Percentiles rank a stretch among this genome's conserved stretches.
These are phyloP conservation scores for Pyrochroa serraticornis DNA, from an alignment of 2,888 invertebrate species.

Conservation along the genomic window DNA sequence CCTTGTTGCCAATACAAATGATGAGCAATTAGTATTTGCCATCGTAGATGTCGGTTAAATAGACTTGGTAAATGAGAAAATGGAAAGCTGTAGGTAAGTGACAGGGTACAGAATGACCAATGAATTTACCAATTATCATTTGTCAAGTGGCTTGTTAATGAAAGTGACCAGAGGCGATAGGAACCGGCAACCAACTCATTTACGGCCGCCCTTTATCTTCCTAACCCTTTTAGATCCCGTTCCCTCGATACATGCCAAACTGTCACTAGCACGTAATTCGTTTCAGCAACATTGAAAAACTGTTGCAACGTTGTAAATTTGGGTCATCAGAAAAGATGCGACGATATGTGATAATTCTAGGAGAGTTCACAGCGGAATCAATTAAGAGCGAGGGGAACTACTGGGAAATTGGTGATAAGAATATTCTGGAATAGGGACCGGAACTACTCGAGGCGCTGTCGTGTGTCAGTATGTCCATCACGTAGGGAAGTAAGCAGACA, in stretches of 20 bases:
- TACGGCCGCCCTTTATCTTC: slow-evolving; percentile 58
- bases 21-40: slow-evolving; percentile 50
- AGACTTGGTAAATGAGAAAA: slow-evolving; percentile 53
- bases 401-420: slow-evolving; percentile 46
- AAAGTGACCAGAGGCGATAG: slow-evolving; percentile 58
- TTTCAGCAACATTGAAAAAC: slow-evolving; percentile 1
- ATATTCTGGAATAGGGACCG: slow-evolving; percentile 45
- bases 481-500: slow-evolving; percentile 46
- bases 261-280: slow-evolving; percentile 49
- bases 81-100: slow-evolving; percentile 53
- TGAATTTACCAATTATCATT: slow-evolving; percentile 59
- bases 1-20: slow-evolving; percentile 41
- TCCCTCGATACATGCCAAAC: slow-evolving; percentile 50
- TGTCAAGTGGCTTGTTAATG: slow-evolving; percentile 60
- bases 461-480: slow-evolving; percentile 55
- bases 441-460: slow-evolving; percentile 46
- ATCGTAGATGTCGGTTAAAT: slow-evolving; percentile 48
- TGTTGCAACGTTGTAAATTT: slow-evolving; percentile 3
- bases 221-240: slow-evolving; percentile 54
- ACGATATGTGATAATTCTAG: no score
- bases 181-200: slow-evolving; percentile 55
- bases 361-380: slow-evolving; percentile 33
- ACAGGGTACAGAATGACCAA: slow-evolving; percentile 58
- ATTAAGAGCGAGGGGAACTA: slow-evolving; percentile 44
- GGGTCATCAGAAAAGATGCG: no score